Evolutionary conservation across 2,888 invertebrate genomes (phyloP), one percentile per base, ranked within the genome.

Genomic region (Cheilosia vernalis): DNA sequence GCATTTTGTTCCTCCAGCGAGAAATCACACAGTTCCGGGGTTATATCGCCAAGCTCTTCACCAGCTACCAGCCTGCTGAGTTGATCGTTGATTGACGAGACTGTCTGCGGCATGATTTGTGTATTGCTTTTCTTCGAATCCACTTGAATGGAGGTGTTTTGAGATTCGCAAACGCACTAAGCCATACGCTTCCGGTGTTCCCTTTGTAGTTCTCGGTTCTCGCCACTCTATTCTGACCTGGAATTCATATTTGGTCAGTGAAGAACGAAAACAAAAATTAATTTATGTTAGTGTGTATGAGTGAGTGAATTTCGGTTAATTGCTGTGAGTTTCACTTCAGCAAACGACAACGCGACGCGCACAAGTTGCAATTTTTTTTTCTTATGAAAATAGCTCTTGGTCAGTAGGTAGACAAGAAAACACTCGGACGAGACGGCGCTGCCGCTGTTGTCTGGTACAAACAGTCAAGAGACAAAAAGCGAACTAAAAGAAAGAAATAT

Each of bases 1-100:
- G 96, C 95, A 92, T 97, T 97, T 92, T 97, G 97, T 90, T 97
- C 96, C 74, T 95, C 95, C 70, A 97, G 93, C 10, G 96, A 95
- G 91, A 96, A 97, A 91, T 98, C 97, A 91, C 97, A 97, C 88
- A 96, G 94, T 89, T 95, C 95, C 87, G 95, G 94, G 87, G 95
- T 95, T 69, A 95, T 94, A 64, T 95, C 95, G 87, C 95, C 94
- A 64, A 96, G 92, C 83, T 95, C 94, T 87, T 94, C 92, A 30
- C 96, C 97, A 70, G 94, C 94, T 67, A 97, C 92, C 87, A 97
- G 87, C 64, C 89, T 89, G 63, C 89, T 88, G 60, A 92, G 88
- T 88, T 91, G 91, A 87, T 92, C 90, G 87, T 91, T 92, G 87
- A 92, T 92, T 27, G 89, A 85, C 30, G 85, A 60, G 10, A 74